Evolutionary conservation across 2,797 vertebrate genomes (phyloP), one percentile per base, ranked within the genome.

Genomic region (Scarus forsteni): DNA sequence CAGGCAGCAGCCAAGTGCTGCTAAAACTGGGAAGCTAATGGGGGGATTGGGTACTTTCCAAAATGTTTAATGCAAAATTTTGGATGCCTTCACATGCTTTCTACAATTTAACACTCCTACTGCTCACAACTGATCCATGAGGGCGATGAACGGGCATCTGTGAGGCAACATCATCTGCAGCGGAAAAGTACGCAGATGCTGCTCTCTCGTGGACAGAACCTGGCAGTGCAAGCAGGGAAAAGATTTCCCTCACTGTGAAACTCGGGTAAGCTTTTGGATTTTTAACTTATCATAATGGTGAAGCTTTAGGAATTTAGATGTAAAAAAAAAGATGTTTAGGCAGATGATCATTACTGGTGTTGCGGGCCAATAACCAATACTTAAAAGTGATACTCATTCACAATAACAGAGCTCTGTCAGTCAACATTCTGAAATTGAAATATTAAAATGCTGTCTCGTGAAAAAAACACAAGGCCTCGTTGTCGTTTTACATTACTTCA

Each of bases 151-250:
- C 43, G 40, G 1, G 14, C 14, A 48, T 16, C 36, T 50, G 13
- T 48, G 35, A 52, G 16, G 39, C 13, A 52, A 42, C 5, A 6
- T 40, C 34, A 54, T 19, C 35, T 7, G n/a, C 12, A 49, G 60
- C 3, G 44, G 8, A 49, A 65, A 44, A 77, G 62, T 64, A 63
- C 66, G 78, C 54, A 67, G 49, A 88, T 66, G 74, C 49, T 66
- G 49, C 92, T 91, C 83, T 76, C 92, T 88, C 45, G 49, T 91
- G 93, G 89, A 67, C 38, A 52, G 11, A 63, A 14, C 27, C 0
- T 8, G 55, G 48, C 19, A 77, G 66, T 70, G 63, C 89, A 85
- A 46, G 39, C 0, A 38, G 10, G 43, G 10, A 6, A 27, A 8
- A 35, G 1, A 5, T 3, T 54, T 9, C 8, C 6, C 16, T 13